Conservation (phyloP, 2,888 invertebrate genomes). For the Neuroscelio doddi region DNA sequence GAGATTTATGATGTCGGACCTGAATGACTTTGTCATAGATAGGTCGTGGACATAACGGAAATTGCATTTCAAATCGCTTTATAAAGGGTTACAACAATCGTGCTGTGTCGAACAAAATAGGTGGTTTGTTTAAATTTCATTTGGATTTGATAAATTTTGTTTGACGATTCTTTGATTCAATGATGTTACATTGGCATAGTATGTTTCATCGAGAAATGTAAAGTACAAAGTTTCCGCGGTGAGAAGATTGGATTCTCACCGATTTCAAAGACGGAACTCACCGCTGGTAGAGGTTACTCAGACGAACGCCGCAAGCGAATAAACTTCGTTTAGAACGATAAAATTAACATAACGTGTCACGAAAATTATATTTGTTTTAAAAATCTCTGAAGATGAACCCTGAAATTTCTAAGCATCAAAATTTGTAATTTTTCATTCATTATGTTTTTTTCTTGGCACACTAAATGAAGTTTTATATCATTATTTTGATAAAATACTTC, state of each 20-base stretch:
- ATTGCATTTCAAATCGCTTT: slow-evolving; percentile 65
- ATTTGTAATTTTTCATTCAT: slow-evolving; percentile 30
- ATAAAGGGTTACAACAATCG: slow-evolving; percentile 41
- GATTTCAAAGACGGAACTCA: slow-evolving; percentile 35
- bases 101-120: slow-evolving; percentile 22
- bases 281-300: slow-evolving; percentile 43
- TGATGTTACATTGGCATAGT: slow-evolving; percentile 41
- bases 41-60: slow-evolving; percentile 51
- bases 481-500: too few relatives aligned
- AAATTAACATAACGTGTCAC: slow-evolving; percentile 50
- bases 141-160: slow-evolving; percentile 35
- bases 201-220: slow-evolving; percentile 48
- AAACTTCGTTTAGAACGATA: slow-evolving; percentile 49
- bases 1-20: slow-evolving; percentile 48
- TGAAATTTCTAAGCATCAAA: slow-evolving; percentile 15
- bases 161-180: slow-evolving; percentile 43
- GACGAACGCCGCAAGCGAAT: slow-evolving; percentile 43
- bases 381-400: slow-evolving; percentile 17
- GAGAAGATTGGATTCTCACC: slow-evolving; percentile 48
- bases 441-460: slow-evolving; percentile 22
- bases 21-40: slow-evolving; percentile 41
- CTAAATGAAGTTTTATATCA: slow-evolving; percentile 6
- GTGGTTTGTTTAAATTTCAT: slow-evolving; percentile 42
- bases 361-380: slow-evolving; percentile 33
- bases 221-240: slow-evolving; percentile 49